Evolutionary conservation across 2,888 invertebrate species (phyloP).

Genomic region (Chrysolina americana): DNA sequence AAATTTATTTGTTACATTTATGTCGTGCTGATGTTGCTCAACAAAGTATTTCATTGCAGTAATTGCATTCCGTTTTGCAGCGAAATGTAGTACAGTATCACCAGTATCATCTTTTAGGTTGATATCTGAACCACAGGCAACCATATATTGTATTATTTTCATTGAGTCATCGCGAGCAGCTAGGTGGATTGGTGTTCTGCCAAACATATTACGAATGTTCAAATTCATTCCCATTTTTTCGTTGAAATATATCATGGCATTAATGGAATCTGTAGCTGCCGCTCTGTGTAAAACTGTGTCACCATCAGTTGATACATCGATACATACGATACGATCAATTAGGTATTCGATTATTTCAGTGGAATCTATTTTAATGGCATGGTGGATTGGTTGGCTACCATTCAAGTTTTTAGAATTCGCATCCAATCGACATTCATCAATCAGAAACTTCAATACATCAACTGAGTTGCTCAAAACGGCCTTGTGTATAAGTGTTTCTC

Average conservation of each 20-base stretch:
- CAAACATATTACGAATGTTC: not conserved
- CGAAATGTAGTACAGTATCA: not conserved
- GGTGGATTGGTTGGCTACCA: no score
- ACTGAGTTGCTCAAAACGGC: conserved; percentile 11
- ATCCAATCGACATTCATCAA: not conserved
- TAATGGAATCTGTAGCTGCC: no score
- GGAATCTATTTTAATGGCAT: conserved; percentile 8
- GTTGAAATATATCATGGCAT: no score
- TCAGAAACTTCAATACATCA: not conserved
- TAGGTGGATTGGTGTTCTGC: not conserved
- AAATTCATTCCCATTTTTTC: no score
- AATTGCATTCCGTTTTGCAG: not conserved
- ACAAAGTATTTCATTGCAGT: not conserved
- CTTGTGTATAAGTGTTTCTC: conserved; percentile 6
- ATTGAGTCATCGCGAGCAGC: not conserved
- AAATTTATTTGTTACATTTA: not conserved
- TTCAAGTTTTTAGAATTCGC: not conserved
- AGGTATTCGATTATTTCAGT: conserved; percentile 2
- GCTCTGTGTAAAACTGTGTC: no score
- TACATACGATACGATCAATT: no score
- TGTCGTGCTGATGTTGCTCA: not conserved
- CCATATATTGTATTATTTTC: not conserved
- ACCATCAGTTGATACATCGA: no score
- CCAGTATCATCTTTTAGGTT: not conserved
- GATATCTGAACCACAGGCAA: not conserved